Evolutionary conservation across 1,140 invertebrate species (phyloP).

Genomic region (Copidosoma floridanum): DNA sequence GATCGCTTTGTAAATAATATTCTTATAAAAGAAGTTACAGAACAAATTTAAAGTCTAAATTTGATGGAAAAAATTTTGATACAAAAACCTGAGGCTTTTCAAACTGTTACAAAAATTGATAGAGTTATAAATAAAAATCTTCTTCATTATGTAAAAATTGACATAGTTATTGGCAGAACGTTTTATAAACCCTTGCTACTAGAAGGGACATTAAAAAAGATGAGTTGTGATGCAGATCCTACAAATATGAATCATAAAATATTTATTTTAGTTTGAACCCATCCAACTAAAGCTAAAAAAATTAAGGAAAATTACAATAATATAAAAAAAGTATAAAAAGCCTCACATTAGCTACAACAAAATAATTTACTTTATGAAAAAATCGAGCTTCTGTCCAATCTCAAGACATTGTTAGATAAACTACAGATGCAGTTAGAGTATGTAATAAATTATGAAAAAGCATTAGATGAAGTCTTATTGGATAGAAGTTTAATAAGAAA

Average conservation of each 20-base stretch:
- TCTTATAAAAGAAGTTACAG: slow-evolving; percentile 1
- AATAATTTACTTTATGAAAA: slow-evolving; percentile 27
- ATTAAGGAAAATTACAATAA: slow-evolving; percentile 3
- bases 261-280: slow-evolving; percentile 33
- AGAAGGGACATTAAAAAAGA: slow-evolving; percentile 37
- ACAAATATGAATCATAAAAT: slow-evolving; percentile 32
- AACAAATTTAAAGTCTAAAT: slow-evolving; percentile 29
- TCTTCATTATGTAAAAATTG: slow-evolving; percentile 29
- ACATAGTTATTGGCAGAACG: slow-evolving; percentile 38
- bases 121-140: slow-evolving; percentile 37
- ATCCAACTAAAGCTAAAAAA: neutral
- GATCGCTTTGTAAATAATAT: slow-evolving; percentile 17
- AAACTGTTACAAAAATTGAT: slow-evolving; percentile 35
- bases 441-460: neutral
- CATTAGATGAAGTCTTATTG: no score
- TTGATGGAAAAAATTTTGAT: slow-evolving; percentile 37
- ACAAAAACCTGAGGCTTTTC: slow-evolving; percentile 44
- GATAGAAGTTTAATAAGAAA: neutral
- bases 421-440: neutral
- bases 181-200: slow-evolving; percentile 43
- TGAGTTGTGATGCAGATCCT: slow-evolving; percentile 25
- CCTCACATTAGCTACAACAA: neutral
- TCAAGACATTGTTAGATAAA: neutral
- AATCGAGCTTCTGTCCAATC: slow-evolving; percentile 28
- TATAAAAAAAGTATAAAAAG: neutral